Evolutionary conservation across 2,797 vertebrate genomes (phyloP).

Genomic region (Tapirus indicus): DNA sequence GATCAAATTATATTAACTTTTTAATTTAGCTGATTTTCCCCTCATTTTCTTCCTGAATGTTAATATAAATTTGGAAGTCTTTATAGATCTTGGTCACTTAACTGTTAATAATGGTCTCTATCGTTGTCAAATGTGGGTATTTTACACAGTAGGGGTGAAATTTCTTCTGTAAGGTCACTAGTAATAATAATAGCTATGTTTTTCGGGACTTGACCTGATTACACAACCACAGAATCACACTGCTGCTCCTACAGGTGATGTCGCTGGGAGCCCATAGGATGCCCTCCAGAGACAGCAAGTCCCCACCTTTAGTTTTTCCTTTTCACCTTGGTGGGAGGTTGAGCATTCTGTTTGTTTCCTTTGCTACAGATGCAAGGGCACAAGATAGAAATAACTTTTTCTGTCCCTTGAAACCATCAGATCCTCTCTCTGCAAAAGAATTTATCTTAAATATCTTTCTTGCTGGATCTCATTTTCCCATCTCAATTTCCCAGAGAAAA

Average conservation of each 20-base stretch:
- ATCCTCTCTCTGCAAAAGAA: neutral
- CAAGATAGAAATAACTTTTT: neutral
- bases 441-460: neutral
- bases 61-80: neutral
- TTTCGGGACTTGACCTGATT: neutral
- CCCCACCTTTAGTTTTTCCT: neutral
- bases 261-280: neutral
- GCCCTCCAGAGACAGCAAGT: accelerated
- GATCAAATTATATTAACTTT: neutral
- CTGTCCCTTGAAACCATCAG: neutral
- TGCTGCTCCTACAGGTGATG: accelerated
- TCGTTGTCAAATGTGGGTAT: neutral
- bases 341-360: neutral
- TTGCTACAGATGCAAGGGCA: neutral
- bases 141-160: neutral
- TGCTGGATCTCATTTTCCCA: neutral
- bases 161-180: neutral
- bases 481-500: neutral
- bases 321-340: neutral
- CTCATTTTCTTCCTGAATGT: neutral
- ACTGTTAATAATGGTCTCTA: neutral
- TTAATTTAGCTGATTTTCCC: neutral
- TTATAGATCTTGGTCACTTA: neutral
- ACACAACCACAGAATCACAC: neutral
- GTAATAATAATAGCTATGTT: neutral